Conservation (phyloP, 1,140 invertebrate genomes). For the Dendrolimus punctatus region DNA sequence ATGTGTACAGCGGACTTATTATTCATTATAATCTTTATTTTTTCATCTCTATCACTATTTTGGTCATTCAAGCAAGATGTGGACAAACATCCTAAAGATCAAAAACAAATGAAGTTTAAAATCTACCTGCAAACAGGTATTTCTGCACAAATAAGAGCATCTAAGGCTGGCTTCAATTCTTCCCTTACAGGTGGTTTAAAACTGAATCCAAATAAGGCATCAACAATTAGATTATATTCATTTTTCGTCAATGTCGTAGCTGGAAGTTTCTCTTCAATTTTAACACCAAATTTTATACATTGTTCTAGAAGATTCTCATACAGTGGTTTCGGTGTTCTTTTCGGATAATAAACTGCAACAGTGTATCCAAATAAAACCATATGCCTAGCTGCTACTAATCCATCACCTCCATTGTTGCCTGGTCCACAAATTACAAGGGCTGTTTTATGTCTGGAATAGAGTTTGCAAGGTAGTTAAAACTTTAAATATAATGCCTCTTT, state of each 20-base stretch:
- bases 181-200: slow-evolving; percentile 94
- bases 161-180: slow-evolving; percentile 80
- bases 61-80: too few relatives aligned
- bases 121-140: slow-evolving; percentile 50
- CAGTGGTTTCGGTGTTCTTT: slow-evolving; percentile 85
- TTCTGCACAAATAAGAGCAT: slow-evolving; percentile 45
- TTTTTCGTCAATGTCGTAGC: slow-evolving; percentile 47
- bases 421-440: slow-evolving; percentile 94
- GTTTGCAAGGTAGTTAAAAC: background rate
- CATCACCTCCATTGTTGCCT: slow-evolving; percentile 99
- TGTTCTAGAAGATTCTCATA: slow-evolving; percentile 91
- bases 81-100: too few relatives aligned
- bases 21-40: too few relatives aligned
- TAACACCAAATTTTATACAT: slow-evolving; percentile 87
- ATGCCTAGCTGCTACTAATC: slow-evolving; percentile 96
- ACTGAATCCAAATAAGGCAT: slow-evolving; percentile 98
- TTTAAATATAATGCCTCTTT: background rate
- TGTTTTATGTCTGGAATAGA: slow-evolving; percentile 47
- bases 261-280: slow-evolving; percentile 78
- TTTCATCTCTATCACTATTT: too few relatives aligned
- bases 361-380: slow-evolving; percentile 92
- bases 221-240: slow-evolving; percentile 83
- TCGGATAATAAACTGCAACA: slow-evolving; percentile 91
- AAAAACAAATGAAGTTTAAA: slow-evolving; percentile 1
- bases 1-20: too few relatives aligned